Percentiles rank a stretch among this genome's conserved stretches.
These are phyloP conservation scores for Amphipyra berbera DNA, from an alignment of 2,888 invertebrate species.

Conservation along the genomic window DNA sequence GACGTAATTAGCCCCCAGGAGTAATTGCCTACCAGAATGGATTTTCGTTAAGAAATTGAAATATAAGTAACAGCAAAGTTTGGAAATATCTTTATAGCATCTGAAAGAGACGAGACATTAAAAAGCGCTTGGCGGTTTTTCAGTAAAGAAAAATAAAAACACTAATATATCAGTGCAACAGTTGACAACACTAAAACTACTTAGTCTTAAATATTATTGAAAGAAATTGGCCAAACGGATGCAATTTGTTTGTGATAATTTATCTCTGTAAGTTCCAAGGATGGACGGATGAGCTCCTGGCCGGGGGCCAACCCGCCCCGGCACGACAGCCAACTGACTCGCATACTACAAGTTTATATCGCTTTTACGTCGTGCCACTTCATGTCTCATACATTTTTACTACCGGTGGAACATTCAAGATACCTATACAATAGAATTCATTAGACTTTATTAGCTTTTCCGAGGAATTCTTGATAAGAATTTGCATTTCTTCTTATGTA, in stretches of 20 bases:
- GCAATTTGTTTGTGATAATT: conserved; percentile 69
- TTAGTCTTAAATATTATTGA: conserved; percentile 52
- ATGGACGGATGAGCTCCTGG: conserved; percentile 65
- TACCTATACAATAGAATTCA: conserved; percentile 43
- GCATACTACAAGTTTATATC: conserved; percentile 57
- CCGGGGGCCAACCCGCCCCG: conserved; percentile 63
- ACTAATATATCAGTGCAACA: conserved; percentile 50
- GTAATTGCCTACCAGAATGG: too few relatives aligned
- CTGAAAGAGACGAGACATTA: too few relatives aligned
- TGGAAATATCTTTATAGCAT: too few relatives aligned
- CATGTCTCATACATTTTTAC: conserved; percentile 52
- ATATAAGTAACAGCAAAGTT: too few relatives aligned
- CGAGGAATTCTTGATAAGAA: conserved; percentile 18
- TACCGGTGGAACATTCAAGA: conserved; percentile 33
- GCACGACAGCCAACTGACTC: conserved; percentile 50
- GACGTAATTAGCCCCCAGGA: too few relatives aligned
- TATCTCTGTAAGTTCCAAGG: conserved; percentile 60
- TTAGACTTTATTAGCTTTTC: conserved; percentile 30
- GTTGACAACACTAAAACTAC: conserved; percentile 46
- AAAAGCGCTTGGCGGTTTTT: not conserved
- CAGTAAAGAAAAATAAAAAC: not conserved
- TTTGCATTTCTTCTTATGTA: conserved; percentile 20
- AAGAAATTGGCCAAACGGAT: conserved; percentile 59
- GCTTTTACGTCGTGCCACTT: conserved; percentile 55
- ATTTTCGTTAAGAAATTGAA: too few relatives aligned